Base-by-base conservation (phyloP, 2,797 vertebrate genomes). In the Valencia hispanica region DNA sequence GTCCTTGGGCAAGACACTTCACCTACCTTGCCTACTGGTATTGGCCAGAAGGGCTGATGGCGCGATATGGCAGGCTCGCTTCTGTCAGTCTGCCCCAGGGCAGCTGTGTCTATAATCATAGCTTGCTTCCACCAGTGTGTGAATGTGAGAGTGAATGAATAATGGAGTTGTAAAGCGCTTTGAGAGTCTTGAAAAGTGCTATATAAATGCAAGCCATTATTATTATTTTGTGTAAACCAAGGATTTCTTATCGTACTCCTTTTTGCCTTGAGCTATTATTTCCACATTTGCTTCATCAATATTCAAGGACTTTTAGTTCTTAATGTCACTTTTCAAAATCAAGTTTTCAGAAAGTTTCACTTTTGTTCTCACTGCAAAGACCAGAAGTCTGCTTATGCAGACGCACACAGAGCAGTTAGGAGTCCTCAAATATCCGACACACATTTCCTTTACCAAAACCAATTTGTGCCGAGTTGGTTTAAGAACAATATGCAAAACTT, bases 381-480 rank as follows among this genome's bases (percentile, higher is more conserved):
- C 47, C 78, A 51, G 69, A 36, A 61, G 48, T 59, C 75, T 43
- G 41, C 55, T 79, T 34, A 65, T 39, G 71, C 55, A 86, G 82
- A 91, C 79, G 87, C 78, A 85, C 68, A 80, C 32, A 61, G 73
- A 76, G 43, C 76, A 82, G 61, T 75, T 73, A 80, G 77, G 78
- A 84, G 90, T 80, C 80, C 65, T 79, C 89, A 92, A 87, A 94
- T 91, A 94, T 94, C 93, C 86, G 83, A 75, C 82, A 82, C 87
- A 82, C 92, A 93, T 92, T 94, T 94, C 91, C 93, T 93, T 91
- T 85, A 88, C 80, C 81, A 90, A 90, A 90, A 88, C 87, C 84
- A 90, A 91, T 86, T 91, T 89, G 68, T 79, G 78, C 74, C 78
- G 77, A 92, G 89, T 93, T 92, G 87, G 79, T 93, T 93, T 91